Evolutionary conservation across 2,797 vertebrate genomes (phyloP).

Genomic region (Hoplostethus mediterraneus): DNA sequence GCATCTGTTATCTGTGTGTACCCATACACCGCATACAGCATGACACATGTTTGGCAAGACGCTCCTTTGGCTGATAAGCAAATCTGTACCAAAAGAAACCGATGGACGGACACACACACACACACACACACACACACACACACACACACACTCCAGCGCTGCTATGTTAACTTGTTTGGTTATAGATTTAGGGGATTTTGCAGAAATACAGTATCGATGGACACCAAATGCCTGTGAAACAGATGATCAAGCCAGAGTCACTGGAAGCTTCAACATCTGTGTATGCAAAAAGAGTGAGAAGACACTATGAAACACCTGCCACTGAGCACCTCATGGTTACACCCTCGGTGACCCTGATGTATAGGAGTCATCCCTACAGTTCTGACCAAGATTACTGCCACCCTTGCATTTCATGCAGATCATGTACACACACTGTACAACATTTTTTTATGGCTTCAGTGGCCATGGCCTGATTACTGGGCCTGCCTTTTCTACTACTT

Average conservation of each 20-base stretch:
- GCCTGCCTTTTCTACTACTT: no score
- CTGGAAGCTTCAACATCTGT: constrained; percentile 70
- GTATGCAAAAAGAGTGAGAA: constrained; percentile 76
- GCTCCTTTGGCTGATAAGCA: not conserved
- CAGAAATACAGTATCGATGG: not conserved
- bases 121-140: not conserved
- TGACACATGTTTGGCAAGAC: not conserved
- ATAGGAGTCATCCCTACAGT: constrained; percentile 2
- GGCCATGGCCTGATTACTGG: no score
- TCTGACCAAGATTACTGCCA: no score
- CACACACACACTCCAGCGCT: constrained; percentile 1
- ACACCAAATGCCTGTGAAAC: not conserved
- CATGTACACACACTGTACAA: no score
- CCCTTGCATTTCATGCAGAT: no score
- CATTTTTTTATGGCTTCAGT: no score
- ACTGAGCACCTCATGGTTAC: constrained; percentile 58
- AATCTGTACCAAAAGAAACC: constrained; percentile 21
- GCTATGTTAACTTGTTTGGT: constrained; percentile 19
- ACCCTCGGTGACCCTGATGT: constrained; percentile 16
- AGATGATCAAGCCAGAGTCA: not conserved
- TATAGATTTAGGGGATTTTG: constrained; percentile 69
- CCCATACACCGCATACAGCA: not conserved
- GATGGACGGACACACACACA: constrained; percentile 9
- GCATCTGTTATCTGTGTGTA: not conserved
- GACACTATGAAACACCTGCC: constrained; percentile 68